Conservation (phyloP, 92 coral and sea anemone genomes). For the Metridium senile region DNA sequence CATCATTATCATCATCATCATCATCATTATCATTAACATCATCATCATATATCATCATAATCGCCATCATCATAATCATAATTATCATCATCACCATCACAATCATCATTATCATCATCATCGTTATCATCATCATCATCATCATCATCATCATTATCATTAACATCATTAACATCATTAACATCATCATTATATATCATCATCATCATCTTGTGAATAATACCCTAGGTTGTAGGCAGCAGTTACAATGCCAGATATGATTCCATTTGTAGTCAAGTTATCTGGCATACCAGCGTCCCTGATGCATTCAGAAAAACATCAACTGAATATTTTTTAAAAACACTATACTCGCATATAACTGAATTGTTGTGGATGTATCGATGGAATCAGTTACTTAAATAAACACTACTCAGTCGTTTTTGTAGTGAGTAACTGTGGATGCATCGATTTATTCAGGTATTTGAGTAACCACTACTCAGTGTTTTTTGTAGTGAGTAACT, state of each 20-base stretch:
- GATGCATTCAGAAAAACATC: too few species aligned
- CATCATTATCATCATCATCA: background rate
- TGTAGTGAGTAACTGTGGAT: too few species aligned
- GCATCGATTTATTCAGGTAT: too few species aligned
- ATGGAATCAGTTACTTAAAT: too few species aligned
- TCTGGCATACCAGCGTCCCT: conserved; percentile 45
- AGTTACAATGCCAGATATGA: conserved; percentile 35
- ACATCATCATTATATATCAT: background rate
- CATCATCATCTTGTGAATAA: background rate
- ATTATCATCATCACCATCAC: background rate
- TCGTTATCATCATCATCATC: background rate
- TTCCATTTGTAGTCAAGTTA: conserved; percentile 28
- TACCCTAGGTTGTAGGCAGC: conserved; percentile 38
- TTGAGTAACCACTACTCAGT: too few species aligned
- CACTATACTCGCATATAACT: too few species aligned
- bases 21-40: background rate
- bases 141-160: background rate
- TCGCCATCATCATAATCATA: background rate
- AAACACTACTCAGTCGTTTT: too few species aligned
- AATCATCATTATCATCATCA: background rate
- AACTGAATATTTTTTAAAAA: too few species aligned
- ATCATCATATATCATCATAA: too few species aligned
- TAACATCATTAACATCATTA: background rate
- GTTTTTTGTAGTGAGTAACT: too few species aligned
- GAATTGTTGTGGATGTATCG: too few species aligned